Percentiles rank a stretch among this genome's conserved stretches.
Conservation (phyloP, 2,888 invertebrate species). For the Hydroisotoma schaefferi region DNA sequence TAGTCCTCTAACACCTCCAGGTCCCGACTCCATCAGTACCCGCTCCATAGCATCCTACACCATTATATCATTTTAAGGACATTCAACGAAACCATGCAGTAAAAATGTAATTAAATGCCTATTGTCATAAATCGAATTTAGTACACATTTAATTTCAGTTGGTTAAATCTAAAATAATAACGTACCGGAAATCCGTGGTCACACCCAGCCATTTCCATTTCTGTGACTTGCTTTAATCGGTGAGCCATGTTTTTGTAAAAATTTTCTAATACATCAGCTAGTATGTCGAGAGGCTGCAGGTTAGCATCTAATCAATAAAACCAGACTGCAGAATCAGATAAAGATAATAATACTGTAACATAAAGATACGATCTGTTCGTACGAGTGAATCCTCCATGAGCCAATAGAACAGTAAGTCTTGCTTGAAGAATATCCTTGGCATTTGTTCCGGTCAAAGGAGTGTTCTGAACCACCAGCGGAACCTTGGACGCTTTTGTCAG, state of each 20-base stretch:
- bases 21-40: slow-evolving; percentile 60
- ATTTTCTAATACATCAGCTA: slow-evolving; percentile 25
- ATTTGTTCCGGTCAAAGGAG: slow-evolving; percentile 21
- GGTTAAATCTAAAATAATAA: slow-evolving; percentile 14
- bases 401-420: slow-evolving; percentile 28
- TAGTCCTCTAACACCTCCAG: slow-evolving; percentile 59
- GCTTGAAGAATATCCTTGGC: slow-evolving; percentile 31
- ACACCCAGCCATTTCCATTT: slow-evolving; percentile 32
- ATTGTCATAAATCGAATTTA: slow-evolving; percentile 7
- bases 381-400: slow-evolving; percentile 43
- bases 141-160: not conserved
- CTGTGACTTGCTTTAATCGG: slow-evolving; percentile 32
- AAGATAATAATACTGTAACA: not conserved
- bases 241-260: slow-evolving; percentile 25
- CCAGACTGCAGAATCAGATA: not conserved
- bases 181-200: slow-evolving; percentile 55
- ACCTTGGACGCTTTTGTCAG: slow-evolving; percentile 4
- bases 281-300: slow-evolving; percentile 28
- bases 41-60: slow-evolving; percentile 61
- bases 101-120: too few species aligned
- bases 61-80: too few species aligned
- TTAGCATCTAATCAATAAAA: slow-evolving; percentile 27
- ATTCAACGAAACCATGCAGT: too few species aligned
- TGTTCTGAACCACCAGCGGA: slow-evolving; percentile 12
- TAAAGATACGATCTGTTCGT: slow-evolving; percentile 4